Percentiles rank a stretch among this genome's conserved stretches.
These are phyloP conservation scores for Xanthorhoe designata DNA, from an alignment of 2,888 invertebrate species.

Conservation along the genomic window DNA sequence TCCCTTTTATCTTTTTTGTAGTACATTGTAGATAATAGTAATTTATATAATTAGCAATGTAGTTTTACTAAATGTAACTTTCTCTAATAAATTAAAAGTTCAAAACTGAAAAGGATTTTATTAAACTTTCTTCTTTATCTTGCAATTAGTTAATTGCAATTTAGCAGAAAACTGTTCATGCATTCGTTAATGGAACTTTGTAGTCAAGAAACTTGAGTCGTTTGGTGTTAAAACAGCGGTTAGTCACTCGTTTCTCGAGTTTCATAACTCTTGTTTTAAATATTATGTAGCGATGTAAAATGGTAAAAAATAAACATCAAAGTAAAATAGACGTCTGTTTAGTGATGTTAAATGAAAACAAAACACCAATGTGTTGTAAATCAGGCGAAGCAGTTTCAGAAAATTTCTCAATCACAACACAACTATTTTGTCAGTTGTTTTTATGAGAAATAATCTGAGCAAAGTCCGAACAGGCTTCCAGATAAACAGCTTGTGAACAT, in stretches of 20 bases:
- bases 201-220: constrained; percentile 59
- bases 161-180: constrained; percentile 70
- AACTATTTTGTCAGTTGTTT: too few relatives aligned
- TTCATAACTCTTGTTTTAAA: neutral
- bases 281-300: too few relatives aligned
- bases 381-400: too few relatives aligned
- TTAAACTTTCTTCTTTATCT: constrained; percentile 46
- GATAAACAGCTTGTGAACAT: too few relatives aligned
- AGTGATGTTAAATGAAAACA: too few relatives aligned
- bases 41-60: neutral
- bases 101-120: constrained; percentile 34
- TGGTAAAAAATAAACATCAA: too few relatives aligned
- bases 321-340: too few relatives aligned
- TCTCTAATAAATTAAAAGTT: neutral
- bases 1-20: neutral
- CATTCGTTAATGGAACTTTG: constrained; percentile 67
- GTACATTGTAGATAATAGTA: too few relatives aligned
- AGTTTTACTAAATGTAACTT: neutral
- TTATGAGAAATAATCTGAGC: too few relatives aligned
- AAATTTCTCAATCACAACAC: too few relatives aligned
- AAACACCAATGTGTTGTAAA: too few relatives aligned
- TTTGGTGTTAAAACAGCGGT: constrained; percentile 60
- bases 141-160: constrained; percentile 67
- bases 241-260: constrained; percentile 16
- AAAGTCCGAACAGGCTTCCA: too few relatives aligned